Conservation (phyloP, 1,140 invertebrate species). For the Microplitis demolitor region DNA sequence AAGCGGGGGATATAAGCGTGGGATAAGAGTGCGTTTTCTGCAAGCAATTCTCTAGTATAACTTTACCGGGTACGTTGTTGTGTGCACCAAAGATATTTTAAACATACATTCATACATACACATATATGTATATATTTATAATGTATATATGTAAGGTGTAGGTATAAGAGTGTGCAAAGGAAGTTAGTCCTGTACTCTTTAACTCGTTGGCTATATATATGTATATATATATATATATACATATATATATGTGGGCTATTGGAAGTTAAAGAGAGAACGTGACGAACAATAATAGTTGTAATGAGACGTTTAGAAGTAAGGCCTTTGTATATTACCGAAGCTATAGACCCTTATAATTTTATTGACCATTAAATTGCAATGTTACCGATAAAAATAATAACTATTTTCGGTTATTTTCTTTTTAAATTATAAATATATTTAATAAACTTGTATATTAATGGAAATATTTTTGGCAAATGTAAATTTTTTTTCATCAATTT, state of each 20-base stretch:
- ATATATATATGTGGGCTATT: background rate
- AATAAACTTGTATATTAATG: too few species aligned
- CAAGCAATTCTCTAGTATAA: background rate
- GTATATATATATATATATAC: too few species aligned
- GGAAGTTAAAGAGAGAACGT: constrained; percentile 20
- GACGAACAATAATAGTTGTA: constrained; percentile 17
- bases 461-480: too few species aligned
- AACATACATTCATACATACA: background rate
- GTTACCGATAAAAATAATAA: background rate
- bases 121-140: background rate
- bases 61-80: too few species aligned
- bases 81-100: background rate
- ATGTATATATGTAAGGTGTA: too few species aligned
- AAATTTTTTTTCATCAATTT: too few species aligned
- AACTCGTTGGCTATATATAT: too few species aligned
- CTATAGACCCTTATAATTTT: constrained; percentile 7
- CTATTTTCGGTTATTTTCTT: background rate
- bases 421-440: too few species aligned
- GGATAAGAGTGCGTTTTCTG: constrained; percentile 16
- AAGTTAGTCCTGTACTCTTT: too few species aligned
- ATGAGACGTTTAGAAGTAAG: constrained; percentile 21
- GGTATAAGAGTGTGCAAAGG: too few species aligned
- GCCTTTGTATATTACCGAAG: constrained; percentile 12
- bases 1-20: constrained; percentile 13
- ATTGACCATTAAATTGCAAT: constrained; percentile 4